A percentile compares a stretch with the other conserved stretches of the same genome.
These are phyloP conservation scores for Salpingus planirostris DNA, from an alignment of 2,888 invertebrate genomes.

Conservation along the genomic window DNA sequence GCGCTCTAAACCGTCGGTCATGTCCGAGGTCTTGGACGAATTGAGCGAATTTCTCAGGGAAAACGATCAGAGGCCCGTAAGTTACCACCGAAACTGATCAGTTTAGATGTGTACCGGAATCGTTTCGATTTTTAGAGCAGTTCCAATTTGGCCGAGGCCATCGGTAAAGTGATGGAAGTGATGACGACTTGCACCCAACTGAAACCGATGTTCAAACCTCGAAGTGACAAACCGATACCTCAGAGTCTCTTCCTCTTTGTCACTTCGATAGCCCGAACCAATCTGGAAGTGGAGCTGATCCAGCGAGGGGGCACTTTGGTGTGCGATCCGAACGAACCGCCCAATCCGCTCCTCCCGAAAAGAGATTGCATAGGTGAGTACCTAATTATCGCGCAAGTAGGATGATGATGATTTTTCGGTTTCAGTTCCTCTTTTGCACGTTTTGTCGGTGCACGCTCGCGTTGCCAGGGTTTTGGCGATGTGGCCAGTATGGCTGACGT, in stretches of 20 bases:
- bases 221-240: slow-evolving; percentile 53
- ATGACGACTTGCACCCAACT: slow-evolving; percentile 82
- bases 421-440: slow-evolving; percentile 79
- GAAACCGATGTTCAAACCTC: slow-evolving; percentile 69
- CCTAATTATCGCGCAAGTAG: neutral
- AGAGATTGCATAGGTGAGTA: slow-evolving; percentile 64
- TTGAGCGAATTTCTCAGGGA: slow-evolving; percentile 55
- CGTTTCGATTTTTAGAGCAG: slow-evolving; percentile 46
- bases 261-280: slow-evolving; percentile 80
- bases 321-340: slow-evolving; percentile 33
- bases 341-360: slow-evolving; percentile 60
- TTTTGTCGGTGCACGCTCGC: slow-evolving; percentile 77
- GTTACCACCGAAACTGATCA: slow-evolving; percentile 17
- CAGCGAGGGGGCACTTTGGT: slow-evolving; percentile 76
- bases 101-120: neutral
- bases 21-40: slow-evolving; percentile 43
- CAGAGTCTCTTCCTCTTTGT: slow-evolving; percentile 81
- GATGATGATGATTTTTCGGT: slow-evolving; percentile 10
- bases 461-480: slow-evolving; percentile 56
- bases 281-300: slow-evolving; percentile 86
- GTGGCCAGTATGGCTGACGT: slow-evolving; percentile 47
- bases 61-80: slow-evolving; percentile 57
- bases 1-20: slow-evolving; percentile 47
- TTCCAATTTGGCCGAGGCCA: slow-evolving; percentile 73
- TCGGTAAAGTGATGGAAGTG: slow-evolving; percentile 90